These are phyloP conservation scores for Hoplostethus mediterraneus DNA, from an alignment of 2,797 vertebrate genomes.

Conservation along the genomic window DNA sequence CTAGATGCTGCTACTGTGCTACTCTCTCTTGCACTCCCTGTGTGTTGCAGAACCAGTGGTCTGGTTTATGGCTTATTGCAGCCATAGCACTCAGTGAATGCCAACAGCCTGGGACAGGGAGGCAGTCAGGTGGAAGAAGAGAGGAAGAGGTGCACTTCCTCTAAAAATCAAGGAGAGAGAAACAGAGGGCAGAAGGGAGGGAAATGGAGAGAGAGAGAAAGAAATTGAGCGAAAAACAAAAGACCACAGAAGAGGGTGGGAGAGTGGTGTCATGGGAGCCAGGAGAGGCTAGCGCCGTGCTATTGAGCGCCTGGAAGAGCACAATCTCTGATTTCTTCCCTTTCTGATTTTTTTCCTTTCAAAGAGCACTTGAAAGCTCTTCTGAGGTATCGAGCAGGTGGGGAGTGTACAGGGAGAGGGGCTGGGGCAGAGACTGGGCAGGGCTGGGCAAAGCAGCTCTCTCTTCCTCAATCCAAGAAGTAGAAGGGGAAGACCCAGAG, in stretches of 20 bases:
- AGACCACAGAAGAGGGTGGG: constrained; percentile 78
- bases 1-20: constrained; percentile 36
- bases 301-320: constrained; percentile 86
- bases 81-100: constrained; percentile 59
- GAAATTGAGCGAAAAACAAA: constrained; percentile 79
- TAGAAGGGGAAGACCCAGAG: constrained; percentile 78
- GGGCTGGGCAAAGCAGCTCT: constrained; percentile 63
- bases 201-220: constrained; percentile 66
- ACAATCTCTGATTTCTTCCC: constrained; percentile 85
- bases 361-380: constrained; percentile 94
- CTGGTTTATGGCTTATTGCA: constrained; percentile 73
- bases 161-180: constrained; percentile 64
- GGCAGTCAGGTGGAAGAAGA: constrained; percentile 81
- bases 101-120: constrained; percentile 69
- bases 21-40: constrained; percentile 6
- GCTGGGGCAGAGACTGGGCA: constrained; percentile 61
- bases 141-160: constrained; percentile 64
- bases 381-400: constrained; percentile 89
- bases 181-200: constrained; percentile 70
- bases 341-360: constrained; percentile 83
- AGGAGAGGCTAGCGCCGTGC: constrained; percentile 80
- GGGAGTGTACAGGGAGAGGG: constrained; percentile 73
- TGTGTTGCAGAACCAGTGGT: constrained; percentile 20
- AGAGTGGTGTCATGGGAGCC: constrained; percentile 84
- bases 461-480: constrained; percentile 63